These are phyloP conservation scores for Diacarnus erythraeanus DNA, from an alignment of 37 sponge, comb jelly and placozoan species.

Conservation along the genomic window DNA sequence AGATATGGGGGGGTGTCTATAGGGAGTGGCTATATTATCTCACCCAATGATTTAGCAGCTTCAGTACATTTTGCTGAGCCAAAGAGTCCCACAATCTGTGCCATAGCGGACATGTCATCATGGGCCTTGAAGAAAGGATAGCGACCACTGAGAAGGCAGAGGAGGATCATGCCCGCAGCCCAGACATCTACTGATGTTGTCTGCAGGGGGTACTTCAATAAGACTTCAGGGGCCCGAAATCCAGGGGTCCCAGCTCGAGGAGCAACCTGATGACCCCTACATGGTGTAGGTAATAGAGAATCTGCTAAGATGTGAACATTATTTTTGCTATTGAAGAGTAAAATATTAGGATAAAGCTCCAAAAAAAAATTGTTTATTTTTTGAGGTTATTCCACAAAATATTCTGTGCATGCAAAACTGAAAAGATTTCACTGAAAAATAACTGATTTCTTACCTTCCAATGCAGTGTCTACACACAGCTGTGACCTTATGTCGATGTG, in stretches of 20 bases:
- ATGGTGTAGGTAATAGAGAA: too few relatives aligned
- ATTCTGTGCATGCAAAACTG: too few relatives aligned
- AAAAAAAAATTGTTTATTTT: too few relatives aligned
- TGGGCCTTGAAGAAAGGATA: conserved; percentile 97
- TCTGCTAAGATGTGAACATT: too few relatives aligned
- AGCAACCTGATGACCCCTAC: conserved; percentile 59
- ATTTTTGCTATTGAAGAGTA: too few relatives aligned
- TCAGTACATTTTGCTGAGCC: conserved; percentile 39
- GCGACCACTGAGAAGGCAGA: conserved; percentile 84
- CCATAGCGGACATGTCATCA: conserved; percentile 90
- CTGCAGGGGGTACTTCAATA: conserved; percentile 75
- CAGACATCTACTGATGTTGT: conserved; percentile 88
- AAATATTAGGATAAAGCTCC: too few relatives aligned
- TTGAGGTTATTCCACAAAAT: too few relatives aligned
- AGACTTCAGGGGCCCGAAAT: conserved; percentile 88
- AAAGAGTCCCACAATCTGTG: conserved; percentile 68
- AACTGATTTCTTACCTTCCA: too few relatives aligned
- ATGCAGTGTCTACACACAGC: too few relatives aligned
- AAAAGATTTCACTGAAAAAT: too few relatives aligned
- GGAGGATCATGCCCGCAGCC: conserved; percentile 86
- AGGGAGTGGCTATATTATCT: neutral
- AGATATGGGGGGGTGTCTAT: too few relatives aligned
- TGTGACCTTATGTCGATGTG: too few relatives aligned
- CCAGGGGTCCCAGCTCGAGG: conserved; percentile 93
- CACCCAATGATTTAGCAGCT: conserved; percentile 54